Conservation (phyloP, 2,113 vertebrate species). For the Microcebus jonahi region DNA sequence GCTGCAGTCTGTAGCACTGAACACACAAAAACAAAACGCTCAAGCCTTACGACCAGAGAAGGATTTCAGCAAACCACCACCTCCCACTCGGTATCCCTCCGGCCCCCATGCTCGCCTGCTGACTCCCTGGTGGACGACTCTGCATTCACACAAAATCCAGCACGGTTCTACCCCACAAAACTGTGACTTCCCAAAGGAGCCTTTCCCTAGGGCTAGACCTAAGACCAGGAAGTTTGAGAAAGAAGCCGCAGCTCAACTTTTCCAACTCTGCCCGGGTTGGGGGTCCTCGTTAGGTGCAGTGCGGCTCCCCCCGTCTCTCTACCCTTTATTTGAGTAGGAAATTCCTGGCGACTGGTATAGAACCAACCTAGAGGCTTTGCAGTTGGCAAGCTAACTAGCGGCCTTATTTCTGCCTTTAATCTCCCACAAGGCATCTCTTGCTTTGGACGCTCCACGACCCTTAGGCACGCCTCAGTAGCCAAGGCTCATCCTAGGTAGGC, state of each 20-base stretch:
- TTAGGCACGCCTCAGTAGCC: constrained; percentile 33
- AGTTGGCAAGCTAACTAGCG: constrained; percentile 75
- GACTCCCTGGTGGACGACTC: constrained; percentile 13
- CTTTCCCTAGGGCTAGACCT: constrained; percentile 65
- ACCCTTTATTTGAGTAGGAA: constrained; percentile 48
- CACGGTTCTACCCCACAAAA: constrained; percentile 66
- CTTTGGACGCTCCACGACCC: constrained; percentile 76
- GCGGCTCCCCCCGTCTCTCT: constrained; percentile 40
- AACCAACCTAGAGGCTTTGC: constrained; percentile 75
- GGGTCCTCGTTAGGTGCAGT: constrained; percentile 60
- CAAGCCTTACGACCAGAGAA: constrained; percentile 84
- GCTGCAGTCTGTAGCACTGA: constrained; percentile 83
- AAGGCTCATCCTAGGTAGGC: constrained; percentile 81
- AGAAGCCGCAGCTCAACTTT: constrained; percentile 45
- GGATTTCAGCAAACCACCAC: constrained; percentile 78
- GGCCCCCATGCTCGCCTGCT: constrained; percentile 27
- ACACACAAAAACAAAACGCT: constrained; percentile 77
- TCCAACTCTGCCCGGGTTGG: not conserved
- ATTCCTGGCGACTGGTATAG: constrained; percentile 63
- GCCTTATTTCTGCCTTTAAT: constrained; percentile 75
- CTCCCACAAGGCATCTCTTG: constrained; percentile 76
- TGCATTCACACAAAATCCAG: constrained; percentile 60
- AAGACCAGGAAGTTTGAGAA: constrained; percentile 48
- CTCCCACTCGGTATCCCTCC: constrained; percentile 23
- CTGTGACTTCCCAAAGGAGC: constrained; percentile 72